Evolutionary conservation across 2,888 invertebrate species (phyloP).

Genomic region (Empis livida): DNA sequence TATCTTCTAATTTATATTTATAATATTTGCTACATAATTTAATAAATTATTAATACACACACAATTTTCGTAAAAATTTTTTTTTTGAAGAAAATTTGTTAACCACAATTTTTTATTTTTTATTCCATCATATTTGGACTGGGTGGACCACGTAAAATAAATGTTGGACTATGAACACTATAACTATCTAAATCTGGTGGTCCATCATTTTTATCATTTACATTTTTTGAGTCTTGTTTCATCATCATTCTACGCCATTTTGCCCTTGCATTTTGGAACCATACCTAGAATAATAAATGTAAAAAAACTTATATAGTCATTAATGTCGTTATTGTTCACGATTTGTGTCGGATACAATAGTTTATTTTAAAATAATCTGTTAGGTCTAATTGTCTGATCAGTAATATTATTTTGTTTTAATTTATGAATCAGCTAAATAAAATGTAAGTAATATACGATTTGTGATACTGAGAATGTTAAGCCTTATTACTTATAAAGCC

Average conservation of each 20-base stretch:
- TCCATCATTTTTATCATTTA: constrained; percentile 35
- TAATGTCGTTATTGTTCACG: neutral
- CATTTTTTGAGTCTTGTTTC: constrained; percentile 57
- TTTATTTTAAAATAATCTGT: too few species aligned
- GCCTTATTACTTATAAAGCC: too few species aligned
- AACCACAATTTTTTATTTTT: constrained; percentile 11
- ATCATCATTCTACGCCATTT: constrained; percentile 94
- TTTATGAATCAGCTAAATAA: too few species aligned
- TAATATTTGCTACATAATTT: too few species aligned
- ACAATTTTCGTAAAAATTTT: too few species aligned
- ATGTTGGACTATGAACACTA: constrained; percentile 35
- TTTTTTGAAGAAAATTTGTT: too few species aligned
- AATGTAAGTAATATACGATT: too few species aligned
- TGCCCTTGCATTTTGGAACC: constrained; percentile 99
- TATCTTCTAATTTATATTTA: too few species aligned
- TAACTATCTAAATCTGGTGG: constrained; percentile 34
- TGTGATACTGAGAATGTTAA: too few species aligned
- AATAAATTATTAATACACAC: too few species aligned
- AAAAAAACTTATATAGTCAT: neutral
- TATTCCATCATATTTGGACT: constrained; percentile 33
- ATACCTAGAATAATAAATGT: constrained; percentile 60
- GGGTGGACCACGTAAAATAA: constrained; percentile 32
- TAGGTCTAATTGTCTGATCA: too few species aligned
- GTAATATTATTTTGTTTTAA: too few species aligned
- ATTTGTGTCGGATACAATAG: neutral